Percentiles rank a stretch among this genome's conserved stretches.
Conservation (phyloP, 1,140 invertebrate genomes). For the Sminthurinus signatus region DNA sequence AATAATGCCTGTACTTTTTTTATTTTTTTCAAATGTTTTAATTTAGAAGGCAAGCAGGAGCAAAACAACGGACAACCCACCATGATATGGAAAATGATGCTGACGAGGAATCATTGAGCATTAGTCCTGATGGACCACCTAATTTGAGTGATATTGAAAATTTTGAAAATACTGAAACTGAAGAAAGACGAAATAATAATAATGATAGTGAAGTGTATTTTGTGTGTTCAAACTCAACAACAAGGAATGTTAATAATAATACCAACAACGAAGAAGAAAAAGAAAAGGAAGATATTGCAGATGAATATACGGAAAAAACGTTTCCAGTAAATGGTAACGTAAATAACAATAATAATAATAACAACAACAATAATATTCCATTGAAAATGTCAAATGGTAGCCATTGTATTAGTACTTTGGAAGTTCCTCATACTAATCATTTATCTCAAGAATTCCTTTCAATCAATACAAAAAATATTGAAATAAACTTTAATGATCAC, state of each 20-base stretch:
- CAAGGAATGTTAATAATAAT: too few species aligned
- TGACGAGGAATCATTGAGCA: slow-evolving; percentile 38
- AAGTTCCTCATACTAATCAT: background rate
- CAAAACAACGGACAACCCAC: slow-evolving; percentile 10
- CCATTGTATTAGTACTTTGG: background rate
- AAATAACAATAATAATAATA: background rate
- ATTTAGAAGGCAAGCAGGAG: slow-evolving; percentile 18
- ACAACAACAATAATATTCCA: background rate
- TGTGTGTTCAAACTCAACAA: slow-evolving; percentile 11
- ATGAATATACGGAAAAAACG: background rate
- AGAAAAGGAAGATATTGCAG: too few species aligned
- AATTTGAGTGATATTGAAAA: slow-evolving; percentile 24
- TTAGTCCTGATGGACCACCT: slow-evolving; percentile 34
- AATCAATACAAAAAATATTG: too few species aligned
- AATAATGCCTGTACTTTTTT: background rate
- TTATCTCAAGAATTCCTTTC: too few species aligned
- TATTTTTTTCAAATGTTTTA: background rate
- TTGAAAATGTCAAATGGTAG: too few species aligned
- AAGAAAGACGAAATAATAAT: background rate
- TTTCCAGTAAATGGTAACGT: too few species aligned
- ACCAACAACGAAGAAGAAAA: too few species aligned
- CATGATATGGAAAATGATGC: slow-evolving; percentile 33
- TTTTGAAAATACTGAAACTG: background rate
- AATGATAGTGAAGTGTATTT: slow-evolving; percentile 29
- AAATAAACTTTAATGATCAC: background rate